These are phyloP conservation scores for Poeciliopsis paucimaculata DNA, from an alignment of 2,797 vertebrate genomes.

Conservation along the genomic window DNA sequence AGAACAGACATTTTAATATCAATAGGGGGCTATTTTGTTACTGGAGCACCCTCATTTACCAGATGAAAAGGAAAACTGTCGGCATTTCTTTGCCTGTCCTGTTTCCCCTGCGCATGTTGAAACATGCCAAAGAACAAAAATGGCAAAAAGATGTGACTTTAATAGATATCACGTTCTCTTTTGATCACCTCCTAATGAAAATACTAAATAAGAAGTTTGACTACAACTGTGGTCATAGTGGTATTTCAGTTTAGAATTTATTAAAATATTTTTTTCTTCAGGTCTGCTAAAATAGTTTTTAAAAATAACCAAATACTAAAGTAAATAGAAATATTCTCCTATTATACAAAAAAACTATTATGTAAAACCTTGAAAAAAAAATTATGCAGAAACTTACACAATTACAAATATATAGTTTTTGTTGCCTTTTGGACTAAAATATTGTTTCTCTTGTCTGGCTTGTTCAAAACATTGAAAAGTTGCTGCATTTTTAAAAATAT, in stretches of 20 bases:
- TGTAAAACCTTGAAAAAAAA: not conserved
- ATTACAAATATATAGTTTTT: not conserved
- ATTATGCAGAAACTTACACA: not conserved
- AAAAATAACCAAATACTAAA: not conserved
- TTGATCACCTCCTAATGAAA: not conserved
- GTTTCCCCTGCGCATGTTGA: conserved; percentile 47
- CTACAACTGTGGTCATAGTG: not conserved
- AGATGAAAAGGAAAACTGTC: conserved; percentile 20
- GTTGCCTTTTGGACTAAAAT: not conserved
- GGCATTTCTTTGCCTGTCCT: conserved; percentile 23
- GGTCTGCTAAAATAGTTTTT: not conserved
- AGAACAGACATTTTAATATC: conserved; percentile 50
- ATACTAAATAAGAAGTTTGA: not conserved
- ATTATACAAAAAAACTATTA: not conserved
- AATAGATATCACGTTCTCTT: not conserved
- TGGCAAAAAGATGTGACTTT: not conserved
- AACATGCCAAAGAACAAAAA: conserved; percentile 29
- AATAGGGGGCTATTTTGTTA: conserved; percentile 45
- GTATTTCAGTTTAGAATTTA: not conserved
- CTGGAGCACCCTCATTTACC: conserved; percentile 19
- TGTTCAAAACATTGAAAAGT: not conserved
- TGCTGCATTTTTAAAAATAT: not conserved
- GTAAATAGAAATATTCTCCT: not conserved
- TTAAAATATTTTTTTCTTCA: not conserved
- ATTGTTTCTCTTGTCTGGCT: not conserved